A percentile compares a stretch with the other conserved stretches of the same genome.
These are phyloP conservation scores for Colletes collaris DNA, from an alignment of 2,888 invertebrate genomes.

Conservation along the genomic window DNA sequence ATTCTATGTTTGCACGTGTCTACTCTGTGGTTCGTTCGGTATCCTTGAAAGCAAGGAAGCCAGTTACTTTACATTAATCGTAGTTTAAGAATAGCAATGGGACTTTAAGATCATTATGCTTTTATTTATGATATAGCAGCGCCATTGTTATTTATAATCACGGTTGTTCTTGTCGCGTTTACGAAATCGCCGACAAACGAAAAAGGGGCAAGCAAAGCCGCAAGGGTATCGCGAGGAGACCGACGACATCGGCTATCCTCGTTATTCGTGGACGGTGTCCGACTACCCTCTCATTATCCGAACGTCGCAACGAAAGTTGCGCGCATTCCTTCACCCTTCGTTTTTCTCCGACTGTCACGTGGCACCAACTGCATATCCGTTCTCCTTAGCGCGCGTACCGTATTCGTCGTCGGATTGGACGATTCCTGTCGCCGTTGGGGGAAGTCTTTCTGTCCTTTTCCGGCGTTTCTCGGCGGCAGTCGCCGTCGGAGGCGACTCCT, in stretches of 20 bases:
- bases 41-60: too few species aligned
- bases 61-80: too few species aligned
- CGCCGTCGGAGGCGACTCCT: not conserved
- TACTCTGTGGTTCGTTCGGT: too few species aligned
- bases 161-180: not conserved
- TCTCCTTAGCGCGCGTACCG: constrained; percentile 14
- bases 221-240: not conserved
- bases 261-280: not conserved
- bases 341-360: constrained; percentile 30
- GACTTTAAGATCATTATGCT: too few species aligned
- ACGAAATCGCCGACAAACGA: not conserved
- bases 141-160: too few species aligned
- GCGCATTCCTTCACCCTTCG: not conserved
- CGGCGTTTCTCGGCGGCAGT: not conserved
- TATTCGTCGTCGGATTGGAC: constrained; percentile 18
- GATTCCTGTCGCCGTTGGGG: constrained; percentile 17
- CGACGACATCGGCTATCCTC: constrained; percentile 8
- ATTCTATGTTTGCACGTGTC: too few species aligned
- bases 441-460: constrained; percentile 9
- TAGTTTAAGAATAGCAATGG: too few species aligned
- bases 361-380: constrained; percentile 23
- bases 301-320: constrained; percentile 13
- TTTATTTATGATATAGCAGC: too few species aligned
- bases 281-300: constrained; percentile 10
- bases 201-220: not conserved